Evolutionary conservation across 2,113 vertebrate genomes (phyloP), one percentile per base, ranked within the genome.

Genomic region (Arothron firmamentum): DNA sequence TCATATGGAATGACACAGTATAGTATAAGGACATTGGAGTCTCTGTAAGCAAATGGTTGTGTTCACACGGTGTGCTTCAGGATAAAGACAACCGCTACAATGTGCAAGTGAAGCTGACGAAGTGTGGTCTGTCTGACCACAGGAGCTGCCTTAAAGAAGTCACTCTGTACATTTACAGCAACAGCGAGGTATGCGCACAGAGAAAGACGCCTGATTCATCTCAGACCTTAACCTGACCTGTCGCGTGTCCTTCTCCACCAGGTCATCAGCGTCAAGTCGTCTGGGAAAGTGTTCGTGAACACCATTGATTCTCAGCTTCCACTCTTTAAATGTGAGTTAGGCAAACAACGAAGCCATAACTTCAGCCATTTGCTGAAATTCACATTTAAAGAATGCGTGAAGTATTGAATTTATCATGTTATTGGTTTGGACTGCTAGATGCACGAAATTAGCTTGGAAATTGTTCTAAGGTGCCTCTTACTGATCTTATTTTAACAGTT

Each of bases 141-240:
- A 92, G 91, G 81, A 96, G 92, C 0, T 97, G 95, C 75, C 88
- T 99, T 38, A 93, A 91, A 79, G 82, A 91, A 2, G 50, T 96
- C 11, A 89, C 90, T 0, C 7, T 98, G 70, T 88, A 85, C 17
- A 54, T 96, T 14, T 72, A 43, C 0, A 73, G 73, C 64, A 89
- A 83, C 0, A 68, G 70, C 53, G 87, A 83, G 59, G 96, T 97
- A 83, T 92, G 92, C 11, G 6, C 23, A 45, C 48, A 25, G 16
- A 58, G 2, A 46, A 18, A 56, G 1, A 14, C 3, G 34, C 34
- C 34, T 8, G 28, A 5, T 31, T 31, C 28, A 8, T 31, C 2
- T 5, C 28, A 5, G 4, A 23, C 3, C 28, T 31, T 8, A 8
- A 31, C 28, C 6, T 8, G 5, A 31, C 28, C n/a, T 13, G 12